Percentiles rank a stretch among this genome's conserved stretches.
Conservation (phyloP, 2,113 vertebrate genomes). For the Carollia perspicillata region DNA sequence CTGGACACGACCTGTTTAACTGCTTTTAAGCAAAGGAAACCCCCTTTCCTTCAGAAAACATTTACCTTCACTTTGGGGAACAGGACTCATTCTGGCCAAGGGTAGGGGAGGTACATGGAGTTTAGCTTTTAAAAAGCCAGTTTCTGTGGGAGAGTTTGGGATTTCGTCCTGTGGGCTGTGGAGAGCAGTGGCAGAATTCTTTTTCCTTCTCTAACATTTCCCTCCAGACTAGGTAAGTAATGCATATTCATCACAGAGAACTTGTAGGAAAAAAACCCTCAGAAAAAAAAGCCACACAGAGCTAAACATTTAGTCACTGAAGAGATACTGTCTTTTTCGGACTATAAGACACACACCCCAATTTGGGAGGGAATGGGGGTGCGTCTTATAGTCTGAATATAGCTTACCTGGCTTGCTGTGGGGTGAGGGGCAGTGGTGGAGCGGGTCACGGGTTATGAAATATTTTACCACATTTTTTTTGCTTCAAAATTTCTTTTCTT, state of each 20-base stretch:
- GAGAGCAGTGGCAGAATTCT: not conserved
- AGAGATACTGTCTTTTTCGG: no score
- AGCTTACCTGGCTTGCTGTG: no score
- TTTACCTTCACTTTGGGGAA: not conserved
- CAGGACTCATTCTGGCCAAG: not conserved
- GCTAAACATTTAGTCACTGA: not conserved
- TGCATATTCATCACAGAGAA: not conserved
- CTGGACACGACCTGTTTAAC: not conserved
- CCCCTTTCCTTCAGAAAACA: not conserved
- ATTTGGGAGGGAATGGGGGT: no score
- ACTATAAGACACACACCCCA: no score
- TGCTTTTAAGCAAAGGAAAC: not conserved
- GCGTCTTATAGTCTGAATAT: no score
- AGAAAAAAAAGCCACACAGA: not conserved
- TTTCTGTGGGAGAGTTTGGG: not conserved
- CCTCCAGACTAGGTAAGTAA: not conserved
- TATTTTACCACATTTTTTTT: no score
- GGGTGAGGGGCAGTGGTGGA: no score
- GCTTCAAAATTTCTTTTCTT: no score
- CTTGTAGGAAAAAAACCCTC: not conserved
- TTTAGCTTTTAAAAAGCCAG: not conserved
- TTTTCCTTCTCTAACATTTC: not conserved
- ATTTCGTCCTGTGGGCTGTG: not conserved
- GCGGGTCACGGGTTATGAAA: no score
- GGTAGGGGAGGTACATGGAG: not conserved